Evolutionary conservation across 2,113 vertebrate genomes (phyloP).

Genomic region (Paratilapia polleni): DNA sequence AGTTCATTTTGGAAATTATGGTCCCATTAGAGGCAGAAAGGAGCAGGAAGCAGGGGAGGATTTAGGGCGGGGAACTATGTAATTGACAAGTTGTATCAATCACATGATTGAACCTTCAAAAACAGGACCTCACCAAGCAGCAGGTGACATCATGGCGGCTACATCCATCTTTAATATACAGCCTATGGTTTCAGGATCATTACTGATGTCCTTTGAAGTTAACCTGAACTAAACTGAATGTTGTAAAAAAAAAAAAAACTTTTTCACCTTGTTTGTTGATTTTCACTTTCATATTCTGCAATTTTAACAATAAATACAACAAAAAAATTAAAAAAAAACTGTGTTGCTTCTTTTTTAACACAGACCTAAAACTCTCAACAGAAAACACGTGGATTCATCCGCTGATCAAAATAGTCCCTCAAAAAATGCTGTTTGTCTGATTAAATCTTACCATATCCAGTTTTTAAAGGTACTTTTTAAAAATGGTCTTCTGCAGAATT

Average conservation of each 20-base stretch:
- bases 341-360: not conserved
- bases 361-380: not conserved
- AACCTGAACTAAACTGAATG: slow-evolving; percentile 25
- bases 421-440: not conserved
- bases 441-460: not conserved
- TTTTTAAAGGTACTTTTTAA: not conserved
- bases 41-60: not conserved
- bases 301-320: slow-evolving; percentile 19
- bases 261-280: not conserved
- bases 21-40: not conserved
- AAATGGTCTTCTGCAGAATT: not conserved
- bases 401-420: not conserved
- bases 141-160: not conserved
- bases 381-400: not conserved
- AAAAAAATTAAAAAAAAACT: not conserved
- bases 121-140: not conserved
- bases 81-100: not conserved
- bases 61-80: too few relatives aligned
- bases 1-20: not conserved
- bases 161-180: not conserved
- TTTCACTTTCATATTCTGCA: not conserved
- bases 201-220: not conserved
- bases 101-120: not conserved
- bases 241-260: not conserved
- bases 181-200: not conserved